Evolutionary conservation across 1,140 invertebrate genomes (phyloP).

Genomic region (Drosophila persimilis): DNA sequence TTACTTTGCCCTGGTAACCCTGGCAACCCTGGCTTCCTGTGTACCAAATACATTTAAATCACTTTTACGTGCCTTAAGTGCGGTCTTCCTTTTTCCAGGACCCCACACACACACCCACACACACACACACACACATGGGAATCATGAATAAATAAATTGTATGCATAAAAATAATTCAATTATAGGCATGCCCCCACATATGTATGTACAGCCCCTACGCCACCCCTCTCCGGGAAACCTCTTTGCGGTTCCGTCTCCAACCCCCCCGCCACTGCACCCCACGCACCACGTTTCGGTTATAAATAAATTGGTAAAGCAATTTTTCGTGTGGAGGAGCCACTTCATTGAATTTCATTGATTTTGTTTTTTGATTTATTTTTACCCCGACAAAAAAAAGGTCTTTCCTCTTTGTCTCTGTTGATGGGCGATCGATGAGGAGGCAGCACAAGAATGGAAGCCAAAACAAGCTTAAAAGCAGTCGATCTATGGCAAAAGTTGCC

Average conservation of each 20-base stretch:
- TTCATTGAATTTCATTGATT: constrained; percentile 77
- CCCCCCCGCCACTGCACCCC: no score
- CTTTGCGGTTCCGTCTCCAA: constrained; percentile 23
- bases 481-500: no score
- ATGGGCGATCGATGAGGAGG: constrained; percentile 13
- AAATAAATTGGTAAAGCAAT: constrained; percentile 40
- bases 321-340: constrained; percentile 22
- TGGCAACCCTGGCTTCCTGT: constrained; percentile 32
- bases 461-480: no score
- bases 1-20: constrained; percentile 44
- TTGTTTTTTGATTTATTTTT: constrained; percentile 63
- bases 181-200: constrained; percentile 33
- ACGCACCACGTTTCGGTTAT: constrained; percentile 3
- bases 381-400: constrained; percentile 15
- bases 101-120: constrained; percentile 6
- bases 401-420: constrained; percentile 18
- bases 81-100: constrained; percentile 22
- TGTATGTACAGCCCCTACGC: constrained; percentile 9
- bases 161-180: constrained; percentile 76
- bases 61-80: constrained; percentile 54
- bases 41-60: constrained; percentile 72
- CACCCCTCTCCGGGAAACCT: constrained; percentile 1
- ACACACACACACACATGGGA: constrained; percentile 24
- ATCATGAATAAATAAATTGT: constrained; percentile 78
- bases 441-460: no score